Percentiles rank a stretch among this genome's conserved stretches.
Conservation (phyloP, 1,140 invertebrate species). For the Penaeus indicus region DNA sequence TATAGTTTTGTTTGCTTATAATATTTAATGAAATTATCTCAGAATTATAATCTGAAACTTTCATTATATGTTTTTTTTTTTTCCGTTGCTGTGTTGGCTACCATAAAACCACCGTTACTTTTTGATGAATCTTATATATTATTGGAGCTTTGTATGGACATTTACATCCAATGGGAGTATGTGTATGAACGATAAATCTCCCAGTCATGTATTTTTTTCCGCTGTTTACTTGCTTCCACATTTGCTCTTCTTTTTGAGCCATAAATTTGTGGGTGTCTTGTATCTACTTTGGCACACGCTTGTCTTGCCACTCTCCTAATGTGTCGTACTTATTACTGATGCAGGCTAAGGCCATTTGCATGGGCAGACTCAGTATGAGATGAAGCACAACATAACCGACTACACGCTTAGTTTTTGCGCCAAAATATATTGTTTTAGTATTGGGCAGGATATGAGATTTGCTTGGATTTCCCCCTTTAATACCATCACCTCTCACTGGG, state of each 20-base stretch:
- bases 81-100: slow-evolving; percentile 55
- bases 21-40: too few species aligned
- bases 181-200: slow-evolving; percentile 52
- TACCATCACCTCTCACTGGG: slow-evolving; percentile 48
- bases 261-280: slow-evolving; percentile 55
- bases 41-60: too few species aligned
- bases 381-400: slow-evolving; percentile 50
- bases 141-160: slow-evolving; percentile 52
- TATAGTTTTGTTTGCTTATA: too few species aligned
- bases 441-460: slow-evolving; percentile 47
- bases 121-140: slow-evolving; percentile 47
- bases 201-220: slow-evolving; percentile 41
- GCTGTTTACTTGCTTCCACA: slow-evolving; percentile 40
- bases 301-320: slow-evolving; percentile 27
- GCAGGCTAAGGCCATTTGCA: slow-evolving; percentile 43
- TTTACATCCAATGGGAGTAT: slow-evolving; percentile 56
- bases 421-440: slow-evolving; percentile 50
- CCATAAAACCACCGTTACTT: slow-evolving; percentile 60
- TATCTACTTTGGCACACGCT: slow-evolving; percentile 49
- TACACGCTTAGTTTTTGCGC: slow-evolving; percentile 42
- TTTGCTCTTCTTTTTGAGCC: slow-evolving; percentile 47
- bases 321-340: slow-evolving; percentile 29
- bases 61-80: neutral
- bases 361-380: slow-evolving; percentile 55
- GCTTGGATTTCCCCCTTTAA: slow-evolving; percentile 50